These are phyloP conservation scores for Aspiorhynchus laticeps DNA, from an alignment of 2,113 vertebrate species.

Conservation along the genomic window DNA sequence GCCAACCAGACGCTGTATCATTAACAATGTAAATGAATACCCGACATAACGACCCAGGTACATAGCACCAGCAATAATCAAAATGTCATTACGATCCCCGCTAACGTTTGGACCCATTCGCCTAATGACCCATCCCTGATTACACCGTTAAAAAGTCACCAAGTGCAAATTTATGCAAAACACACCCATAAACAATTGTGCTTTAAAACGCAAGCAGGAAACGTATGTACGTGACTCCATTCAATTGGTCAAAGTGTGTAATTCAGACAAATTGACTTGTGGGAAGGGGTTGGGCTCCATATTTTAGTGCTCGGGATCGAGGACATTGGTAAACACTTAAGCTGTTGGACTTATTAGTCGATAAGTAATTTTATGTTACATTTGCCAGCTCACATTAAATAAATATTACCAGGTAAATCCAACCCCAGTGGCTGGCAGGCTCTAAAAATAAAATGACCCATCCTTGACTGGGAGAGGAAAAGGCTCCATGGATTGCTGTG, in stretches of 20 bases:
- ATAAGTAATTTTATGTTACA: conserved; percentile 31
- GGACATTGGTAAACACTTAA: conserved; percentile 5
- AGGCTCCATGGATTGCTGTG: conserved; percentile 1
- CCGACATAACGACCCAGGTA: conserved; percentile 48
- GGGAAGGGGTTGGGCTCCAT: neutral
- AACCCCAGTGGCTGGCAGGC: conserved; percentile 16
- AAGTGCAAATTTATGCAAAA: conserved; percentile 31
- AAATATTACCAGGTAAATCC: conserved; percentile 31
- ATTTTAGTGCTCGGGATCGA: neutral
- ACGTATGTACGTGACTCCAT: neutral
- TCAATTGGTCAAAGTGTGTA: conserved; percentile 5
- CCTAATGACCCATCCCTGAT: conserved; percentile 57
- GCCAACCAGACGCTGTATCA: conserved; percentile 33
- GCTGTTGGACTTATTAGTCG: neutral
- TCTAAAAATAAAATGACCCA: conserved; percentile 40
- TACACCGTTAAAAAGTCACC: conserved; percentile 39
- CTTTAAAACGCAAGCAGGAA: neutral
- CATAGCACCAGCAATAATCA: conserved; percentile 53
- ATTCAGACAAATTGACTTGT: conserved; percentile 11
- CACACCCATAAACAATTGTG: conserved; percentile 34
- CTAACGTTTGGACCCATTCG: conserved; percentile 26
- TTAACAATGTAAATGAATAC: conserved; percentile 51
- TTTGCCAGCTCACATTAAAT: conserved; percentile 16
- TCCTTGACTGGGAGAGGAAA: conserved; percentile 24
- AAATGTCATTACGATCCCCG: conserved; percentile 53